Evolutionary conservation across 1,140 invertebrate genomes (phyloP).

Genomic region (Drosophila kurseongensis): DNA sequence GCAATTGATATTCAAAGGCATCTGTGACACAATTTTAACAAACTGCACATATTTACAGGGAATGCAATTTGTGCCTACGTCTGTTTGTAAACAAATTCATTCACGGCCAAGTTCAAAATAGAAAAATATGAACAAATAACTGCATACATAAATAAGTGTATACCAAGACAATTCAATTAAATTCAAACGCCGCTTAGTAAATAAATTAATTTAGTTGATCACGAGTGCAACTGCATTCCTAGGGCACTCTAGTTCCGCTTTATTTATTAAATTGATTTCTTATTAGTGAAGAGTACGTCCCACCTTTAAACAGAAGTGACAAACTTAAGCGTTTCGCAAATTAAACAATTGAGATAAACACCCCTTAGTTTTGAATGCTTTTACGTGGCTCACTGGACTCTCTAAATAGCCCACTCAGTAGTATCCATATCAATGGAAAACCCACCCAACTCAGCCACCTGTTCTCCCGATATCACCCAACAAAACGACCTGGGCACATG

Average conservation of each 20-base stretch:
- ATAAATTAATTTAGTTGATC: conserved; percentile 2
- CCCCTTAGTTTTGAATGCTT: neutral
- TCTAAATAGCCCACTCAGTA: neutral
- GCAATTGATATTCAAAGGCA: conserved; percentile 33
- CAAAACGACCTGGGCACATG: conserved; percentile 31
- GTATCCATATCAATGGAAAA: conserved; percentile 26
- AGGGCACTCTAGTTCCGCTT: conserved; percentile 3
- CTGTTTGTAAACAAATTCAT: conserved; percentile 37
- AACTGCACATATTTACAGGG: conserved; percentile 1
- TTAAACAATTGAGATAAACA: conserved; percentile 15
- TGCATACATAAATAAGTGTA: conserved; percentile 10
- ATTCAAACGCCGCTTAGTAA: conserved; percentile 8
- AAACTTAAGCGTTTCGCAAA: conserved; percentile 15
- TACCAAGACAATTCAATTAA: conserved; percentile 13
- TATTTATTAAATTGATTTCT: conserved; percentile 44
- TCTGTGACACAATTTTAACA: conserved; percentile 17
- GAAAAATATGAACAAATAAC: conserved; percentile 33
- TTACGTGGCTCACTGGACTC: conserved; percentile 1
- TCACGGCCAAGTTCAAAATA: conserved; percentile 56
- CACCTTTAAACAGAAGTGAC: too few relatives aligned
- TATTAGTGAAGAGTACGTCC: conserved; percentile 22
- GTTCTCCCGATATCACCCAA: neutral
- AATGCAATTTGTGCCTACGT: conserved; percentile 16
- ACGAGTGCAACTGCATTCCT: conserved; percentile 22
- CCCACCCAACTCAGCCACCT: neutral